Base-by-base conservation (phyloP, 2,888 invertebrate species). In the Prosopocoilus inquinatus region DNA sequence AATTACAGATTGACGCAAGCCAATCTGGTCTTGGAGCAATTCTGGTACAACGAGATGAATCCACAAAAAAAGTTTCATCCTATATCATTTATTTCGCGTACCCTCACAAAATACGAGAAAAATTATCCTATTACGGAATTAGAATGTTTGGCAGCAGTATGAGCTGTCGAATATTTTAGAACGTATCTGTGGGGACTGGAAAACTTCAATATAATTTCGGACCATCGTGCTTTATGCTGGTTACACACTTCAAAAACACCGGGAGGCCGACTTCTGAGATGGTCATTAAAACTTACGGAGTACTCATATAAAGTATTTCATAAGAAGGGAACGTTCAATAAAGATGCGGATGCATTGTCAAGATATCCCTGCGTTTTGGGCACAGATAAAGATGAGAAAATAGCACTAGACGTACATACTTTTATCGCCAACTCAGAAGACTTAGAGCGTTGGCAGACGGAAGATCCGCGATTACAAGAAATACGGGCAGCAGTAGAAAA, bases 81-180 rank as follows among this genome's bases (percentile, higher is more conserved):
- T 11, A 52, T 58, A 9, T 33, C 59, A 8, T 59, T 43, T 44
- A 45, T 44, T 32, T 41, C 44, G 9, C 53, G 59, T 7, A 51
- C 57, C 11, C 47, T 57, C 16, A 57, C 53, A 46, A 48, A 49
- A 44, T 36, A 46, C 12, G 75, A 76, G 58, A 58, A 59, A 32
- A 67, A 67, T 12, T 75, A 75, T 61, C 66, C 70, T 12, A 72
- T 74, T 60, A 60, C 73, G 8, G 71, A 75, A 50, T 67, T 73
- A 59, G 75, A 77, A 62, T 73, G 71, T 3, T 58, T 70, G 34
- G 65, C 67, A 32, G 59, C 72, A 13, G 15, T 2, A 3, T 20
- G 20, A 4, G 20, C 20, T 20, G 20, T 58, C 16, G 12, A 12
- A 28, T 38, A 52, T 7, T 35, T 55, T n/a, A 16, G 58, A n/a